Base-by-base conservation (phyloP, 1,140 invertebrate genomes). In the Physella acuta region DNA sequence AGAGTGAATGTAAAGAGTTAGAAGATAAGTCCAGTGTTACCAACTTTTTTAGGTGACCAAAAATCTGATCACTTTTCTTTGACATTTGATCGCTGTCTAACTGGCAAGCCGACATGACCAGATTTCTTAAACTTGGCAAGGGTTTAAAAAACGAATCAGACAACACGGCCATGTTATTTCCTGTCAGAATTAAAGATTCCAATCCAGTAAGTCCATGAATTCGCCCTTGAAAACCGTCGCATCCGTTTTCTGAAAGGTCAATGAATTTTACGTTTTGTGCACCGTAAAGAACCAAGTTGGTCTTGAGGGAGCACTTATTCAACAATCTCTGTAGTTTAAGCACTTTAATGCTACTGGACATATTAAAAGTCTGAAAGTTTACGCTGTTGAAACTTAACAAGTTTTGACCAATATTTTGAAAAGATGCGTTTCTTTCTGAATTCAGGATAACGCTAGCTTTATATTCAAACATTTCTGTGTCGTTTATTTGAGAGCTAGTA, bases 211-310 rank as follows among this genome's bases (percentile, higher is more conserved):
- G 26, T 5, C 58, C 58, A 5, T 17, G 28, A 14, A 60, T 33
- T 11, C 3, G 3, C 5, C 30, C 58, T 5, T 8, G 3, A 17
- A 60, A 33, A 3, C 8, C 24, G 11, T 16, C 5, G 14, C 28
- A 60, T 24, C 58, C 58, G 58, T 26, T 60, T 8, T 36, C 58
- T 11, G 26, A 31, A 24, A 60, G 5, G 58, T 60, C 58, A 11
- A 60, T 11, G 24, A 16, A 55, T 4, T n/a, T 24, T 5, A 55
- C 16, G 24, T 26, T 55, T 24, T 11, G 4, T 5, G 26, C 16
- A 55, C 16, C 26, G 24, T 14, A 24, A 26, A 55, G 5, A 16
- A 55, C 11, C 11, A 55, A 5, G 5, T 55, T n/a, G 16, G 5
- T 24, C 11, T 26, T 24, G 11, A 55, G 16, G 4, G 16, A 4